Base-by-base conservation (phyloP, 1,140 invertebrate genomes). In the Drosophila suzukii region DNA sequence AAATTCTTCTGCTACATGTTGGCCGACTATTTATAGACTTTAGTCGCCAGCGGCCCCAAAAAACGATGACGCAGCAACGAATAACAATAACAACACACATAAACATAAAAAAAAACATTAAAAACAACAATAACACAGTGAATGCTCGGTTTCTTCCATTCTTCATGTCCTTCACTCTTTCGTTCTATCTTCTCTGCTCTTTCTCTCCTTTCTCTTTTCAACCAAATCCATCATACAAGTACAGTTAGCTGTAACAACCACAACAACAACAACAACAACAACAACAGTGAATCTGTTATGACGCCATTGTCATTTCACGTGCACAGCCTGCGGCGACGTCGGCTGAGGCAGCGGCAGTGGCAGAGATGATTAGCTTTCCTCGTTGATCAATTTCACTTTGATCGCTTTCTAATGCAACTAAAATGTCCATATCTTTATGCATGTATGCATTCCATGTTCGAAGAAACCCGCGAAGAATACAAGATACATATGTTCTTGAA, bases 11-110 rank as follows among this genome's bases (percentile, higher is more conserved):
- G 73, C 71, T 58, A 62, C 70, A 79, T 84, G 60, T 80, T 82
- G 71, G 63, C 62, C 65, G 55, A 50, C 80, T 82, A 82, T 84
- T 82, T 75, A 79, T 82, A 82, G 80, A 83, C 78, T 70, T 41
- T 63, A 46, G 63, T 76, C 73, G 63, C 72, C 72, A 74, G 50
- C 46, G 59, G 36, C 39, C 58, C 38, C 60, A 39, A 15, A 68
- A 44, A 82, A 75, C 68, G 75, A 84, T 83, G 80, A 83, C 80
- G 77, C 80, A 82, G 81, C 80, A 79, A 75, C 27, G 32, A 73
- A 39, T 54, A 72, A 55, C 58, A 72, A 58, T 38, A 65, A 51
- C 24, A 75, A 54, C n/a, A 71, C 10, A 12, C 39, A 66, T 46
- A 44, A 72, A 32, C 56, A 77, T 20, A 49, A 24, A 49, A 49